phyloP scores from a whole-genome alignment of 2,113 vertebrate genomes.

The Odocoileus hemionus region DNA sequence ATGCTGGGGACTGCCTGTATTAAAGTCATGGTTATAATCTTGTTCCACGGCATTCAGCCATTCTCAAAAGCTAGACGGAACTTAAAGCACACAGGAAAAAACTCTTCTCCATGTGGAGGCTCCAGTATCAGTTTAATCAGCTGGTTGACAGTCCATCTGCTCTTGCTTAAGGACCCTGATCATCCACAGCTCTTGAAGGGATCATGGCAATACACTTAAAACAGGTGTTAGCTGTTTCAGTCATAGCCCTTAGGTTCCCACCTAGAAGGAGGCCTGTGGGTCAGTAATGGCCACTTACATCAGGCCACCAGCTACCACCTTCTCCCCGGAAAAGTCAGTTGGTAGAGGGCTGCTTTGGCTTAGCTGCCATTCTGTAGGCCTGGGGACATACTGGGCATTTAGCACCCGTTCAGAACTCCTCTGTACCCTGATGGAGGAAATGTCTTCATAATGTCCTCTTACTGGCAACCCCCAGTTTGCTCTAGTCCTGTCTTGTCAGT shows the following conservation, averaged over 20 bases:
- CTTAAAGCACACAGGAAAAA: background rate
- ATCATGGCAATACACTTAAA: background rate
- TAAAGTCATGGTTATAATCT: constrained; percentile 12
- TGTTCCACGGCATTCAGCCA: background rate
- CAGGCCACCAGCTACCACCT: background rate
- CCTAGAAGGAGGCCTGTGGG: background rate
- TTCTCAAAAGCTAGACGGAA: background rate
- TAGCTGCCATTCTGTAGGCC: background rate
- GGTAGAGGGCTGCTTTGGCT: background rate
- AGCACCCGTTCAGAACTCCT: background rate
- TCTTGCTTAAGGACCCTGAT: background rate
- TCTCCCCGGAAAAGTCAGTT: background rate
- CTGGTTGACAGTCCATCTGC: background rate
- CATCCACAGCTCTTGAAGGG: background rate
- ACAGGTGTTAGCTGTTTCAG: background rate
- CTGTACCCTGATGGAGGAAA: background rate
- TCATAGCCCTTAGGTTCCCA: background rate
- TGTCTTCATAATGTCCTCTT: background rate
- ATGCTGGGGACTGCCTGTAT: background rate
- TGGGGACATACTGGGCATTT: background rate
- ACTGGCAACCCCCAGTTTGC: background rate
- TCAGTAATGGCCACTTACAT: background rate
- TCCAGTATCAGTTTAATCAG: background rate
- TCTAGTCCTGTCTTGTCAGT: background rate
- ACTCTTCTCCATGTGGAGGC: background rate